Evolutionary conservation across 23 tunicate genomes (phyloP).

Genomic region (Styela plicata): DNA sequence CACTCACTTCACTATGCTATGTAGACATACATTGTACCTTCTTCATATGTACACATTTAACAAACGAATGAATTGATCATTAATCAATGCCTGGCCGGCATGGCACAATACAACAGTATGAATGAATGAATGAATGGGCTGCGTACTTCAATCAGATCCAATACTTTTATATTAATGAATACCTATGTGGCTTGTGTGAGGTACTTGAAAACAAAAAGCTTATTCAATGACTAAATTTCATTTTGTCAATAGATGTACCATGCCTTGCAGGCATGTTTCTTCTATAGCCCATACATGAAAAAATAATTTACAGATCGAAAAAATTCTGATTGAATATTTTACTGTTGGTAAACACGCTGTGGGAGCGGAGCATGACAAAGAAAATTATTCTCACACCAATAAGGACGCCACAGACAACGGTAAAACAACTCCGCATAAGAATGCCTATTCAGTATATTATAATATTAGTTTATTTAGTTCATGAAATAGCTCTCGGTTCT

Average conservation of each 20-base stretch:
- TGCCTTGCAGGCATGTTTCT: too few relatives aligned
- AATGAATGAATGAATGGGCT: background rate
- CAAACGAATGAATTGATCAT: background rate
- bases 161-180: background rate
- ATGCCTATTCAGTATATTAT: background rate
- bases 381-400: background rate
- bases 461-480: too few relatives aligned
- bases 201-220: background rate
- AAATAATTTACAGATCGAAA: too few relatives aligned
- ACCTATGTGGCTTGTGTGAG: background rate
- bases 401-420: background rate
- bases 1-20: too few relatives aligned
- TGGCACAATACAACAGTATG: background rate
- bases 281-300: too few relatives aligned
- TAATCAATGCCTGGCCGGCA: background rate
- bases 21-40: too few relatives aligned
- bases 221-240: too few relatives aligned
- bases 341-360: background rate
- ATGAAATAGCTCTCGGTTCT: too few relatives aligned
- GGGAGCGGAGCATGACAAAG: background rate
- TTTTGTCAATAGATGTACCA: too few relatives aligned
- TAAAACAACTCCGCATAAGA: background rate
- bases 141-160: background rate
- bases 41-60: too few relatives aligned
- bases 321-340: too few relatives aligned